Evolutionary conservation across 2,797 vertebrate genomes (phyloP), one percentile per base, ranked within the genome.

Genomic region (Melanotaenia pygmaea): DNA sequence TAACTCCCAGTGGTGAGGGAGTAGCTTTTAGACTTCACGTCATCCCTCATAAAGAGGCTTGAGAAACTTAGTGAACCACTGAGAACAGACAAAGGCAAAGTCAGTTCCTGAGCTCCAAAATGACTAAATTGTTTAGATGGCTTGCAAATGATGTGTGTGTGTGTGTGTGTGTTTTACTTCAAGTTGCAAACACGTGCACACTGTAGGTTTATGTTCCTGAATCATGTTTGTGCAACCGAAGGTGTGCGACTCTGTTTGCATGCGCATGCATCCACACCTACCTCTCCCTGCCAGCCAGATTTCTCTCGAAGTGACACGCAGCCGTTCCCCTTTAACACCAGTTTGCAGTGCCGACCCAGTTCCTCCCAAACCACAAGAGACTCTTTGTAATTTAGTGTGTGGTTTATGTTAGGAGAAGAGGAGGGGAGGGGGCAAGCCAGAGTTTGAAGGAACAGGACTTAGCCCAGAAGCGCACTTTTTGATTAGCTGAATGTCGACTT

Each of bases 311-410:
- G 69, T 78, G 86, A 87, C 82, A 65, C 24, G 2, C 66, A 40
- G 70, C 74, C 34, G 32, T 83, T 84, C 64, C 70, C 70, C 65
- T 16, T 67, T 70, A 76, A 68, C 61, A 59, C 74, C 64, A 60
- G 80, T 76, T 70, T 28, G 64, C 75, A 87, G 72, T 59, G 76
- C 64, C 67, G 63, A 69, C 77, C 66, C 53, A 35, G 72, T 81
- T 84, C 88, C 84, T 89, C 85, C 83, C 77, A 81, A 90, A 91
- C 91, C 92, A 93, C 92, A 94, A 91, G 90, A 83, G 87, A 86
- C 79, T 84, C 88, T 88, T 93, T 93, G 88, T 90, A 81, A 90
- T 91, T 91, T 92, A 89, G 83, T 80, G 80, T 89, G 91, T 68
- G 88, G 91, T 90, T 90, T 79, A 75, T 81, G 89, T 90, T 88